Conservation (phyloP, 1,140 invertebrate species). For the Drosophila lacertosa region DNA sequence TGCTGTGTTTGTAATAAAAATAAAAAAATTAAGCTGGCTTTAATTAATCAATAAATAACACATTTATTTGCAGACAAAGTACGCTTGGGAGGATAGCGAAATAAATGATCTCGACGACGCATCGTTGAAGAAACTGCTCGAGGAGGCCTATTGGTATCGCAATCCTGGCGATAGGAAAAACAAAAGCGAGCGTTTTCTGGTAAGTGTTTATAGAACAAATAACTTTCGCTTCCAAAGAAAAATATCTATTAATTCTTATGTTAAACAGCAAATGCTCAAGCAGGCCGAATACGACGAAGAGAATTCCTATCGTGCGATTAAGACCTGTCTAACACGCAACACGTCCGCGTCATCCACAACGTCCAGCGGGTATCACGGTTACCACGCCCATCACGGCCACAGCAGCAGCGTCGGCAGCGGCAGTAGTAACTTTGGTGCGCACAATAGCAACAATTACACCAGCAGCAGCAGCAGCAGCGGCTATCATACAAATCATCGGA, state of each 20-base stretch:
- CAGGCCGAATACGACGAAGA: constrained; percentile 83
- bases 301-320: constrained; percentile 72
- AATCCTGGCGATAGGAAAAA: constrained; percentile 89
- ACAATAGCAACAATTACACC: constrained; percentile 31
- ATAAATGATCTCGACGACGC: constrained; percentile 87
- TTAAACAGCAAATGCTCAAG: constrained; percentile 76
- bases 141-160: constrained; percentile 90
- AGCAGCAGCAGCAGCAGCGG: constrained; percentile 23
- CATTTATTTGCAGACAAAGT: constrained; percentile 69
- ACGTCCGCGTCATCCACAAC: constrained; percentile 55
- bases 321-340: constrained; percentile 66
- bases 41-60: constrained; percentile 7
- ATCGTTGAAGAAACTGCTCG: constrained; percentile 87
- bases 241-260: no score
- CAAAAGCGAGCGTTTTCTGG: constrained; percentile 89
- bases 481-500: constrained; percentile 48
- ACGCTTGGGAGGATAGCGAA: constrained; percentile 87
- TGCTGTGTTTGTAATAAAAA: constrained; percentile 2
- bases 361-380: constrained; percentile 44
- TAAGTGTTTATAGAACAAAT: constrained; percentile 82
- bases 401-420: constrained; percentile 24
- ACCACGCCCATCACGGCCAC: constrained; percentile 18
- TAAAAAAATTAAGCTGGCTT: constrained; percentile 1
- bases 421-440: constrained; percentile 32
- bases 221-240: no score